Evolutionary conservation across 2,888 invertebrate species (phyloP).

Genomic region (Gisinianus flammeolus): DNA sequence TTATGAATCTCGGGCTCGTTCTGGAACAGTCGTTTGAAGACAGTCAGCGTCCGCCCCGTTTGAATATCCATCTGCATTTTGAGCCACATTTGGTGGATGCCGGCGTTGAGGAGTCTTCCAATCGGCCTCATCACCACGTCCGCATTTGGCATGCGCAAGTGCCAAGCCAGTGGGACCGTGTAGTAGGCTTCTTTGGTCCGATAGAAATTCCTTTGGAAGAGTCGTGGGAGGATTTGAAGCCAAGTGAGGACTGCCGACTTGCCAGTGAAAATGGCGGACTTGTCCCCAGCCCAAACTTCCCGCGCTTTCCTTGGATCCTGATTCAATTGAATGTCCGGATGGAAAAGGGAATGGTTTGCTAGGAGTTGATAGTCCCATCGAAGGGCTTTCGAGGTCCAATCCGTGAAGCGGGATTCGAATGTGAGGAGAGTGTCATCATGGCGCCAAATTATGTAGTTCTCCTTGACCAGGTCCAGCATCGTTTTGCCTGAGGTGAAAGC

Average conservation of each 20-base stretch:
- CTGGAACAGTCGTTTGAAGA: not conserved
- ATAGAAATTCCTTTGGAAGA: not conserved
- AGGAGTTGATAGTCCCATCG: not conserved
- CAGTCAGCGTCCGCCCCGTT: not conserved
- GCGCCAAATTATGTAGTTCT: not conserved
- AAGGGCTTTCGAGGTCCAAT: not conserved
- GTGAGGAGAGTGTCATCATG: not conserved
- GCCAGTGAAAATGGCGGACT: not conserved
- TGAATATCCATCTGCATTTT: not conserved
- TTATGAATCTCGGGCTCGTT: not conserved
- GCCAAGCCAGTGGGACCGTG: not conserved
- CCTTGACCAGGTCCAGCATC: not conserved
- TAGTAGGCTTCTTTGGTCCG: not conserved
- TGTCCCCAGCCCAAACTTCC: not conserved
- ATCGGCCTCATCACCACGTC: not conserved
- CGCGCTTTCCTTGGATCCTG: not conserved
- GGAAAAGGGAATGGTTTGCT: not conserved
- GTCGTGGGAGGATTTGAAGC: not conserved
- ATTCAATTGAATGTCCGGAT: not conserved
- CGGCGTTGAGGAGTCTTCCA: not conserved
- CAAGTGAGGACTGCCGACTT: not conserved
- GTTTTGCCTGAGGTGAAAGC: not conserved
- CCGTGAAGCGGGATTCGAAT: not conserved
- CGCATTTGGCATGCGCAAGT: not conserved
- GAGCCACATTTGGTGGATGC: not conserved